phyloP scores from a whole-genome alignment of 2,113 vertebrate genomes.

The Sinocyclocheilus maitianheensis region DNA sequence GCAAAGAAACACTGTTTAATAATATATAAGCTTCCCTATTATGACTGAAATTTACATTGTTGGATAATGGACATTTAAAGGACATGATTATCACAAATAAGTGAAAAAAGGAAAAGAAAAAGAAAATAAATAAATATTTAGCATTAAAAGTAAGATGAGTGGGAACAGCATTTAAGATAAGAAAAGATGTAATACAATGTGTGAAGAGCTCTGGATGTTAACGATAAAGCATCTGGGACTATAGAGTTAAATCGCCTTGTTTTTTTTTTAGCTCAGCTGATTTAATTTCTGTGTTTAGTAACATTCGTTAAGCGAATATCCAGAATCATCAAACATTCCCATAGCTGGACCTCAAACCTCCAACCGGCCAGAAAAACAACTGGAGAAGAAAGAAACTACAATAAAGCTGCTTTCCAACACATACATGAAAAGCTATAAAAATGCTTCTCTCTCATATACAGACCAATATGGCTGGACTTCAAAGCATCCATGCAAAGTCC shows the following conservation, averaged over 20 bases:
- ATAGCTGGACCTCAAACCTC: background rate
- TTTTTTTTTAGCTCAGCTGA: background rate
- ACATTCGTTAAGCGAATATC: slow-evolving; percentile 2
- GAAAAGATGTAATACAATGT: background rate
- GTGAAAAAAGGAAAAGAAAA: background rate
- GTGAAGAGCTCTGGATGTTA: background rate
- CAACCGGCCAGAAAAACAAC: background rate
- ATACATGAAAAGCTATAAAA: slow-evolving; percentile 36
- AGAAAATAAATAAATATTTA: background rate
- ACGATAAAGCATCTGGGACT: background rate
- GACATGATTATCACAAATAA: background rate
- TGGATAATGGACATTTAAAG: background rate
- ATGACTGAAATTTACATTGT: background rate
- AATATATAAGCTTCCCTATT: background rate
- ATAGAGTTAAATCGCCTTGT: background rate
- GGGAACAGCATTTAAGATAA: background rate
- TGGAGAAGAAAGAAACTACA: slow-evolving; percentile 11
- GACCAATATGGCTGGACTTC: slow-evolving; percentile 39
- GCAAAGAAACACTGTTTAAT: background rate
- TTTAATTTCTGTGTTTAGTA: background rate
- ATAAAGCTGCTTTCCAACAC: slow-evolving; percentile 33
- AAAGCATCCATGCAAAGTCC: background rate
- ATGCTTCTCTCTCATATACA: background rate
- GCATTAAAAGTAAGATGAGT: background rate
- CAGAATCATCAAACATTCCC: slow-evolving; percentile 7